A percentile compares a stretch with the other conserved stretches of the same genome.
phyloP scores from a whole-genome alignment of 2,113 vertebrate genomes.

The Craseonycteris thonglongyai region DNA sequence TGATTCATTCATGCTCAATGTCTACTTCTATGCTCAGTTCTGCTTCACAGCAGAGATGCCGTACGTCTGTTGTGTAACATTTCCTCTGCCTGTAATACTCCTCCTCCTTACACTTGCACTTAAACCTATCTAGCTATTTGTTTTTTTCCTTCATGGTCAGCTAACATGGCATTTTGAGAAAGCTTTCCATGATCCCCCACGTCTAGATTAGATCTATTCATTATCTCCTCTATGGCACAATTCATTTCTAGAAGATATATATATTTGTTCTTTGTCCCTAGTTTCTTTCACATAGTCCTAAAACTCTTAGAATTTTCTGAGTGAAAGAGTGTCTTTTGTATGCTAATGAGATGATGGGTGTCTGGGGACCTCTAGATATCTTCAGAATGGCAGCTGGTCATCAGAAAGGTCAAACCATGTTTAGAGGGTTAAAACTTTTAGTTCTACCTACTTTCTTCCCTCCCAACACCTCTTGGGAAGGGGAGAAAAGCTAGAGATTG shows the following conservation, averaged over 20 bases:
- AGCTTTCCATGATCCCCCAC: neutral
- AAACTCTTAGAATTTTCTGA: neutral
- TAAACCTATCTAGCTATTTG: neutral
- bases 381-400: neutral
- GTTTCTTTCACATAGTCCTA: neutral
- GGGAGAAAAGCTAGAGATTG: neutral
- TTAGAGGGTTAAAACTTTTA: neutral
- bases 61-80: neutral
- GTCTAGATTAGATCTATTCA: neutral
- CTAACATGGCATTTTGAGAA: neutral
- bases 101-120: neutral
- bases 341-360: neutral
- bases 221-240: neutral
- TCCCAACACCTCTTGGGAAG: neutral
- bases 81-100: neutral
- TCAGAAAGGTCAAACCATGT: neutral
- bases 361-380: neutral
- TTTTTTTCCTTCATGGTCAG: neutral
- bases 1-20: neutral
- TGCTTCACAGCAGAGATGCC: neutral
- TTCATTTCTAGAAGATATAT: neutral
- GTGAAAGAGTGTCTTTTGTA: neutral
- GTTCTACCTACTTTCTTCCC: neutral
- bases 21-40: neutral
- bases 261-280: neutral